phyloP scores from a whole-genome alignment of 2,888 invertebrate species.

The Carcina quercana region DNA sequence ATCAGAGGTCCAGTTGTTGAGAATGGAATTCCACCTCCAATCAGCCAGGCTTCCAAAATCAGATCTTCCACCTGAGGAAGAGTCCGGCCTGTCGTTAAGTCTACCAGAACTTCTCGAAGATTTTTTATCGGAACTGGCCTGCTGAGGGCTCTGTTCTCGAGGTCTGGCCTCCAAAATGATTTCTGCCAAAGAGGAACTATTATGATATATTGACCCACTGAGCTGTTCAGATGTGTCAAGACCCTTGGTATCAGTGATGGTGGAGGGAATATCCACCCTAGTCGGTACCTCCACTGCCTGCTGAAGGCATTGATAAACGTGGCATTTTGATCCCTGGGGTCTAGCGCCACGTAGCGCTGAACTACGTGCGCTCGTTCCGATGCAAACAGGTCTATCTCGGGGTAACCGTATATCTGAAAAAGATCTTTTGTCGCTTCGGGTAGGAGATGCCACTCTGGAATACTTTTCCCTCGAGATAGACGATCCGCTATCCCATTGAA shows the following conservation, averaged over 20 bases:
- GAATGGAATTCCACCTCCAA: slow-evolving; percentile 13
- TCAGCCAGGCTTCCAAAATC: slow-evolving; percentile 13
- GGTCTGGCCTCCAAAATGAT: slow-evolving; percentile 5
- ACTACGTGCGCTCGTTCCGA: slow-evolving; percentile 14
- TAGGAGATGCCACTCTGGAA: slow-evolving; percentile 16
- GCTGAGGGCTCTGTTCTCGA: slow-evolving; percentile 2
- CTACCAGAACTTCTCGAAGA: not conserved
- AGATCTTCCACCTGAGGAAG: slow-evolving; percentile 11
- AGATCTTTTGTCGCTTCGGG: slow-evolving; percentile 11
- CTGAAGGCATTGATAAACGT: slow-evolving; percentile 18
- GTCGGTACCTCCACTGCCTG: slow-evolving; percentile 10
- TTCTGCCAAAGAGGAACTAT: slow-evolving; percentile 6
- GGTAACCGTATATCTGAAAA: too few species aligned
- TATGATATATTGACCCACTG: slow-evolving; percentile 1
- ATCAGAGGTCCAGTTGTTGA: slow-evolving; percentile 7
- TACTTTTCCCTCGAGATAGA: slow-evolving; percentile 11
- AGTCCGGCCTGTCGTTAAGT: slow-evolving; percentile 4
- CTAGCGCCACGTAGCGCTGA: slow-evolving; percentile 13
- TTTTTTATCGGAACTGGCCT: slow-evolving; percentile 1
- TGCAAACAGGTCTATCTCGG: slow-evolving; percentile 17
- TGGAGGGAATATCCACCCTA: slow-evolving; percentile 16
- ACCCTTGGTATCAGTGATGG: slow-evolving; percentile 12
- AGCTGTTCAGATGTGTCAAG: slow-evolving; percentile 8
- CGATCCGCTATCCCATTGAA: slow-evolving; percentile 19
- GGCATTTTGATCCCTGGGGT: slow-evolving; percentile 14